These are phyloP conservation scores for Calameuta filiformis DNA, from an alignment of 2,888 invertebrate genomes.

Conservation along the genomic window DNA sequence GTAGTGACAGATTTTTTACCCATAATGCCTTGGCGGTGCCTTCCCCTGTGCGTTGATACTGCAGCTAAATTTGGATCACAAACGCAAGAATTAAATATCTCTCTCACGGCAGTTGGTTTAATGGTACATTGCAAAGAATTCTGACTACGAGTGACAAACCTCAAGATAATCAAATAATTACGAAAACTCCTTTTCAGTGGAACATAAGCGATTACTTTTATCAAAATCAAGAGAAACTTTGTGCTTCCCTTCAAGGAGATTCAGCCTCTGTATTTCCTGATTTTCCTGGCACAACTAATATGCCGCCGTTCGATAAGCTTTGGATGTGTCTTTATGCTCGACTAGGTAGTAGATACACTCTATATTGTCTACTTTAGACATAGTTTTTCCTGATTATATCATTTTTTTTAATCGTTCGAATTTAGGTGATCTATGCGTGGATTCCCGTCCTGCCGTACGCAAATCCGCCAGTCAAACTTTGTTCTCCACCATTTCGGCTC, in stretches of 20 bases:
- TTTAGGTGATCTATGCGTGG: conserved; percentile 90
- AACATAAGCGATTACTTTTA: conserved; percentile 98
- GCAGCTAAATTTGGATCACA: conserved; percentile 97
- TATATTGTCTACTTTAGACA: neutral
- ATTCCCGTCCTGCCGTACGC: conserved; percentile 93
- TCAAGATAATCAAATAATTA: too few relatives aligned
- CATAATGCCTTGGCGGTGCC: conserved; percentile 91
- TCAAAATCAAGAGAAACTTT: conserved; percentile 90
- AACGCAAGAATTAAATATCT: conserved; percentile 96
- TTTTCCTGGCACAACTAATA: conserved; percentile 84
- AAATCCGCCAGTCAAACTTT: conserved; percentile 98
- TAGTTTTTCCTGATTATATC: neutral
- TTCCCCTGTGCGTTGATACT: conserved; percentile 90
- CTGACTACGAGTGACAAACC: too few relatives aligned
- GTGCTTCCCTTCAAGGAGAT: conserved; percentile 79
- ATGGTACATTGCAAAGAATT: conserved; percentile 74
- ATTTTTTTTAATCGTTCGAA: neutral
- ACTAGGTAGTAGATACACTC: conserved; percentile 70
- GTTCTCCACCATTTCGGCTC: conserved; percentile 96
- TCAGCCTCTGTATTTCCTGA: conserved; percentile 80
- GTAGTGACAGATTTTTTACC: conserved; percentile 95
- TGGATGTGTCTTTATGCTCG: conserved; percentile 96
- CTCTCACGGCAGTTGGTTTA: conserved; percentile 94
- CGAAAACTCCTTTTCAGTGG: conserved; percentile 77
- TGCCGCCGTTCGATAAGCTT: conserved; percentile 90